phyloP scores from a whole-genome alignment of 2,888 invertebrate species.

The Julus scanicus region DNA sequence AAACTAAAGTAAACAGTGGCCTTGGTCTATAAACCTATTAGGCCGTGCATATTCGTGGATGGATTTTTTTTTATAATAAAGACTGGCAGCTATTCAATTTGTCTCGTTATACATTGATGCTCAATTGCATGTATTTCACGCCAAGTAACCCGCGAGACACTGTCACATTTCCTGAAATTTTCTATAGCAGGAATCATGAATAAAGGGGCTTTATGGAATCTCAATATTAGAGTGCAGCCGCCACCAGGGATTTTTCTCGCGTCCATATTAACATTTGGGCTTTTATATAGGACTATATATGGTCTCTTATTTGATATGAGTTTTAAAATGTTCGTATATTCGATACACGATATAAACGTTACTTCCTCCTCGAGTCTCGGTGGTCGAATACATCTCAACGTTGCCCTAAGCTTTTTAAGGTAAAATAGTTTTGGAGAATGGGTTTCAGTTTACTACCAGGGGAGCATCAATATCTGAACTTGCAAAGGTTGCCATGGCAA shows the following conservation, averaged over 20 bases:
- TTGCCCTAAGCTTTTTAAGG: background rate
- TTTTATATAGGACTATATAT: background rate
- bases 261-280: background rate
- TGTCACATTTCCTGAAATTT: background rate
- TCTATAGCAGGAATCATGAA: background rate
- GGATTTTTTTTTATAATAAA: background rate
- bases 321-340: background rate
- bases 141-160: background rate
- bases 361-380: background rate
- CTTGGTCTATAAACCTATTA: background rate
- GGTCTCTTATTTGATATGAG: background rate
- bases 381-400: background rate
- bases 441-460: slow-evolving; percentile 22
- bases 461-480: background rate
- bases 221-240: background rate
- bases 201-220: background rate
- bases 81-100: slow-evolving; percentile 3
- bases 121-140: background rate
- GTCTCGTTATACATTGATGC: background rate
- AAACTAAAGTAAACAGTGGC: background rate
- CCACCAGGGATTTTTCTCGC: background rate
- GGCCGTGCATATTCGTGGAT: background rate
- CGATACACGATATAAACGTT: background rate
- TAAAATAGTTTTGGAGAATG: background rate
- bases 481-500: slow-evolving; percentile 30